Evolutionary conservation across 2,888 invertebrate species (phyloP).

Genomic region (Eupithecia subumbrata): DNA sequence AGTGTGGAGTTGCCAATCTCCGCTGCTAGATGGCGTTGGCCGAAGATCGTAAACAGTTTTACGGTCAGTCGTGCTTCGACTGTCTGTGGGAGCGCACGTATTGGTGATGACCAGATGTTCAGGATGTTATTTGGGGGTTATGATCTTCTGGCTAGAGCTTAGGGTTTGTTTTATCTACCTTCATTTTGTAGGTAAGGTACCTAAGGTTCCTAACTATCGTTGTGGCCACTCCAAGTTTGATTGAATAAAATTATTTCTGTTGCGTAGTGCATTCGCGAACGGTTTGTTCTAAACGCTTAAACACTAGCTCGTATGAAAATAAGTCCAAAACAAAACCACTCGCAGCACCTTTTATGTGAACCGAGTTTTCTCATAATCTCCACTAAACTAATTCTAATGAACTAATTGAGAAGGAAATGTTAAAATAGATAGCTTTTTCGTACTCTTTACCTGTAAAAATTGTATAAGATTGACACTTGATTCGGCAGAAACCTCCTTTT

Average conservation of each 20-base stretch:
- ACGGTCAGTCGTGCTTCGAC: conserved; percentile 58
- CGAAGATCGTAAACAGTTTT: conserved; percentile 72
- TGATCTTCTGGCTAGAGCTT: conserved; percentile 6
- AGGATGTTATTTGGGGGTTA: conserved; percentile 22
- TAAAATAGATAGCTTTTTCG: no score
- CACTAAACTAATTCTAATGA: neutral
- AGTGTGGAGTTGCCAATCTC: conserved; percentile 69
- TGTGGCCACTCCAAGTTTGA: neutral
- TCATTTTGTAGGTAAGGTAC: neutral
- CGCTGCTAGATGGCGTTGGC: conserved; percentile 70
- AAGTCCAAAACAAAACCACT: neutral
- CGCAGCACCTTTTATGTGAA: no score
- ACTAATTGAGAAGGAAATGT: no score
- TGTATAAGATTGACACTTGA: no score
- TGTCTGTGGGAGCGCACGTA: conserved; percentile 49
- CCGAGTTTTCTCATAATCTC: neutral
- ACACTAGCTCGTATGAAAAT: neutral
- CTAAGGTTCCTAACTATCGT: neutral
- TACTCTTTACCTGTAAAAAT: no score
- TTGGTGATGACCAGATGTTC: conserved; percentile 46
- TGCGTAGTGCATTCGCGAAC: neutral
- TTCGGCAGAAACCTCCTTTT: neutral
- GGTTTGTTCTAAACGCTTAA: neutral
- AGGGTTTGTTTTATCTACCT: neutral
- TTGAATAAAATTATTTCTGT: neutral